Conservation (phyloP, 2,797 vertebrate genomes). For the Etheostoma nigrum region DNA sequence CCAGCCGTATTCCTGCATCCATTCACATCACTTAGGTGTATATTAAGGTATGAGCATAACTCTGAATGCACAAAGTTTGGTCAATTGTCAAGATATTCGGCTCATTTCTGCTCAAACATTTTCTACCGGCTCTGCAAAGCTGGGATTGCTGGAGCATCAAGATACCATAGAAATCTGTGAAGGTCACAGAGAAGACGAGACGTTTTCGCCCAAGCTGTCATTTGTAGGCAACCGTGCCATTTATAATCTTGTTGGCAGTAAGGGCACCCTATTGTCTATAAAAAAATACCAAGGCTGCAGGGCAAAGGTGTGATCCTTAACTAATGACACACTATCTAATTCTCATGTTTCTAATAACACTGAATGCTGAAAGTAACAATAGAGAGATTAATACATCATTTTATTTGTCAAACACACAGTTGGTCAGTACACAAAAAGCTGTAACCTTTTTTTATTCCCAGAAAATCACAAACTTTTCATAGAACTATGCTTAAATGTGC, state of each 20-base stretch:
- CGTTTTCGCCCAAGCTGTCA: constrained; percentile 44
- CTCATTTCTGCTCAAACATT: constrained; percentile 44
- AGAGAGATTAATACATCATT: neutral
- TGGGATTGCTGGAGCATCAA: constrained; percentile 25
- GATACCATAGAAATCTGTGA: constrained; percentile 55
- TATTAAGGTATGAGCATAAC: neutral
- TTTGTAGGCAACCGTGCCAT: constrained; percentile 37
- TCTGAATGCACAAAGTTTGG: constrained; percentile 33
- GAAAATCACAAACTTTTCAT: neutral
- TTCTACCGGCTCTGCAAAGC: constrained; percentile 11
- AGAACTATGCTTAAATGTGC: too few relatives aligned
- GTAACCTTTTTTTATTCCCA: neutral
- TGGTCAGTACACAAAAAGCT: neutral
- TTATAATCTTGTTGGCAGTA: constrained; percentile 18
- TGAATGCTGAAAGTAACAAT: neutral
- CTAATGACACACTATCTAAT: constrained; percentile 15
- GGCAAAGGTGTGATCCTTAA: constrained; percentile 19
- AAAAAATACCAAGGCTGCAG: constrained; percentile 18
- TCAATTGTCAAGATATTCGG: constrained; percentile 37
- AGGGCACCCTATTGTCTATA: constrained; percentile 5
- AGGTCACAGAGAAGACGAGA: constrained; percentile 59
- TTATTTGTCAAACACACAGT: neutral
- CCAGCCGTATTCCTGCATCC: constrained; percentile 28
- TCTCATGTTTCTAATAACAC: neutral
- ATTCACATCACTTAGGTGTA: constrained; percentile 20